Base-by-base conservation (phyloP, 2,888 invertebrate genomes). In the Ichneumon xanthorius region DNA sequence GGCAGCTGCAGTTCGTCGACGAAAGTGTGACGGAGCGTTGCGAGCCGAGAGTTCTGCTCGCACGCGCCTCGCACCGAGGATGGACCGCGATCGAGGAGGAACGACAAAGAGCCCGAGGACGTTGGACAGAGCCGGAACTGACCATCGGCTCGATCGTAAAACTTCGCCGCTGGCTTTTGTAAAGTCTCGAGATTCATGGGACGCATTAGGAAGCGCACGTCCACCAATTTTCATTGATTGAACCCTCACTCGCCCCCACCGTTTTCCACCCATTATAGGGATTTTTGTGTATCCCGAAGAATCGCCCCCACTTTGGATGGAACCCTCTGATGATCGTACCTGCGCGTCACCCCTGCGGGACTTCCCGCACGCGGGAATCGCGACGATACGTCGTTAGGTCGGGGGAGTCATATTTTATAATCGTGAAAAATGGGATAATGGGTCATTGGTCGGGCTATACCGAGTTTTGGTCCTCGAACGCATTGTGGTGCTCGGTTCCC, bases 211-310 rank as follows among this genome's bases (percentile, higher is more conserved):
- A 88, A 86, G 88, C 89, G 82, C 79, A 80, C 79, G 80, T 79
- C 81, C 88, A 84, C 88, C 91, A 88, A 91, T 91, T 91, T 90
- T 89, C 89, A 91, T 92, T 92, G 91, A 91, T 90, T 90, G 89
- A 90, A 88, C 89, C 88, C 89, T 90, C 91, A 63, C 61, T 65
- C 63, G 71, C 45, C n/a, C 75, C 45, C 16, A 5, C 11, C 4
- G 3, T 48, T 37, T 75, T 91, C 90, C 89, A 89, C 85, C 90
- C 58, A 88, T 90, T 89, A 88, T 86, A 87, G 72, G 55, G 82
- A 11, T 76, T 83, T 73, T 83, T 73, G 68, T 82, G 30, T 76
- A 61, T 70, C 55, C 50, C 1, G 61, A 75, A 30, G 45, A 33
- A 55, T 80, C 73, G 70, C 79, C 83, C 75, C 30, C 83, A 45